Evolutionary conservation across 2,113 vertebrate species (phyloP), one percentile per base, ranked within the genome.

Genomic region (Lasiurus borealis): DNA sequence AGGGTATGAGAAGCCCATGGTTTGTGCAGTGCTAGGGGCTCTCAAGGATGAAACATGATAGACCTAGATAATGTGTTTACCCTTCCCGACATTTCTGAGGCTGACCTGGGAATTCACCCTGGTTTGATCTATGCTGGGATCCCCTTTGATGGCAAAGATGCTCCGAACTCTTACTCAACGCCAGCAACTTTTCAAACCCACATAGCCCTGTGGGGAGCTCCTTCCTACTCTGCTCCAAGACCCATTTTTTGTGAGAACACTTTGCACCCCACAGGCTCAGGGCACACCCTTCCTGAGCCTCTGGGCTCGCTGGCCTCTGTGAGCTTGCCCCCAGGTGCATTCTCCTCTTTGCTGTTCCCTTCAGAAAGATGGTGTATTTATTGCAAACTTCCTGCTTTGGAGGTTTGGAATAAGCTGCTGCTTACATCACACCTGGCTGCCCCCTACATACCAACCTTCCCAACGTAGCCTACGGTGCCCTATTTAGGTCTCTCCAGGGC

Each of bases 301-400:
- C 40, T 5, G 40, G 36, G 6, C 16, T 66, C 25, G 0, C 46
- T 57, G 11, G 8, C 14, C n/a, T 75, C 40, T 1, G 0, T 18
- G 62, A 34, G 13, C 50, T 19, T 8, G 34, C 19, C 59, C 18
- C 2, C 3, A 2, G 18, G 16, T 13, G n/a, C 5, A 3, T 11
- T 29, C 29, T 34, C 57, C 29, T 34, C 57, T 72, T 59, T 62
- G 23, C 15, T 36, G 4, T 78, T 18, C 19, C 78, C 52, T 80
- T 71, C 21, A 64, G n/a, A 50, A 15, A 27, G n/a, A 40, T 0
- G 36, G 23, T 3, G 2, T 10, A 16, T 36, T 91, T 19, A 3
- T 5, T 80, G 62, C 34, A 86, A 36, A 31, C 23, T 27, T 85
- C 4, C 29, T 59, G 59, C 54, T 68, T 86, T n/a, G 57, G 52